Conservation (phyloP, 2,113 vertebrate genomes). For the Dromiciops gliroides region DNA sequence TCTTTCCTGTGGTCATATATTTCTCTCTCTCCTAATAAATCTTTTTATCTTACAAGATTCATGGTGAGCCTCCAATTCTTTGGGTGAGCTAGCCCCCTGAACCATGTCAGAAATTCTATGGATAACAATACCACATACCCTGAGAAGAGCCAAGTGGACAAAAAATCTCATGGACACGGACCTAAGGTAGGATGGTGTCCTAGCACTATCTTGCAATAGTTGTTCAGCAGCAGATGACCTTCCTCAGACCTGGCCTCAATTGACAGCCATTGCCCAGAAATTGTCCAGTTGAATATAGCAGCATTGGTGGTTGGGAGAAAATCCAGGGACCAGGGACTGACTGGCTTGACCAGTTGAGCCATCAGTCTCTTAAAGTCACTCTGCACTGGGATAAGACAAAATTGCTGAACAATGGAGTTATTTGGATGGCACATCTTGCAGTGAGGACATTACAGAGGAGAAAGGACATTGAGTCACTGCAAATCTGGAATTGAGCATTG, state of each 20-base stretch:
- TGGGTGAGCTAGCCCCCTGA: too few species aligned
- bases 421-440: neutral
- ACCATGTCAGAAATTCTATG: too few species aligned
- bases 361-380: neutral
- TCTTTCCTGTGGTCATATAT: too few species aligned
- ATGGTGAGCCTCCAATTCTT: too few species aligned
- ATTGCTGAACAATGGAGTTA: neutral
- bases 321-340: neutral
- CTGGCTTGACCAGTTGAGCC: neutral
- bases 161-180: fast-evolving
- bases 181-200: neutral
- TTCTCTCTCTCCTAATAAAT: too few species aligned
- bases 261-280: neutral
- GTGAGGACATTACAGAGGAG: neutral
- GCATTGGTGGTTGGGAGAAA: neutral
- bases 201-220: neutral
- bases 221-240: neutral
- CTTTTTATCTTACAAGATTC: too few species aligned
- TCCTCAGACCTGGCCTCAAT: neutral
- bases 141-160: neutral
- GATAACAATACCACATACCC: neutral
- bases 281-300: neutral
- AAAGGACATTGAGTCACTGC: neutral
- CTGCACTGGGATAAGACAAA: neutral
- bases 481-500: neutral